phyloP scores from a whole-genome alignment of 2,888 invertebrate species.

The Alcis repandata region DNA sequence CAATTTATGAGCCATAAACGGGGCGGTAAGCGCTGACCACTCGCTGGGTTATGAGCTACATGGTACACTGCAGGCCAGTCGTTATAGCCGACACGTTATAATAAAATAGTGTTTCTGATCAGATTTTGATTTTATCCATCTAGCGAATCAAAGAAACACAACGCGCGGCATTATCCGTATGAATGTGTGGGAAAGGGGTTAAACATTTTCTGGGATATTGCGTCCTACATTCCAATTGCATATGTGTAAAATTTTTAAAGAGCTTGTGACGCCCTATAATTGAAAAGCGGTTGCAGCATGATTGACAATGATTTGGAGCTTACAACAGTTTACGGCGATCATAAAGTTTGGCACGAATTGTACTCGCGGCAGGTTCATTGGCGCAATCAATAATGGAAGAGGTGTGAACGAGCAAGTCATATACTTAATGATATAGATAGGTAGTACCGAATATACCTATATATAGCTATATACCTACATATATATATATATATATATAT shows the following conservation, averaged over 20 bases:
- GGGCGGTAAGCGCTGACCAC: slow-evolving; percentile 26
- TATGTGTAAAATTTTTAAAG: too few relatives aligned
- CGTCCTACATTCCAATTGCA: too few relatives aligned
- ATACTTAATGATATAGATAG: background rate
- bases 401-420: slow-evolving; percentile 1
- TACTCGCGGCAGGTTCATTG: background rate
- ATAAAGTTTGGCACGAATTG: background rate
- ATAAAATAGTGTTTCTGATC: too few relatives aligned
- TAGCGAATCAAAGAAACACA: too few relatives aligned
- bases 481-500: too few relatives aligned
- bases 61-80: background rate
- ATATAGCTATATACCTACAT: too few relatives aligned
- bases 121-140: too few relatives aligned
- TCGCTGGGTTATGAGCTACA: slow-evolving; percentile 15
- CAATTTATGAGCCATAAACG: slow-evolving; percentile 29
- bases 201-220: too few relatives aligned
- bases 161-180: too few relatives aligned
- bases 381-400: slow-evolving; percentile 8
- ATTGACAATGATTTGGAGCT: background rate
- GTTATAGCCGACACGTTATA: too few relatives aligned
- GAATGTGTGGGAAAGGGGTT: too few relatives aligned
- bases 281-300: background rate
- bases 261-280: too few relatives aligned
- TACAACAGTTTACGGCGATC: background rate
- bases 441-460: background rate